Conservation (phyloP, 2,797 vertebrate genomes). For the Cuculus canorus region DNA sequence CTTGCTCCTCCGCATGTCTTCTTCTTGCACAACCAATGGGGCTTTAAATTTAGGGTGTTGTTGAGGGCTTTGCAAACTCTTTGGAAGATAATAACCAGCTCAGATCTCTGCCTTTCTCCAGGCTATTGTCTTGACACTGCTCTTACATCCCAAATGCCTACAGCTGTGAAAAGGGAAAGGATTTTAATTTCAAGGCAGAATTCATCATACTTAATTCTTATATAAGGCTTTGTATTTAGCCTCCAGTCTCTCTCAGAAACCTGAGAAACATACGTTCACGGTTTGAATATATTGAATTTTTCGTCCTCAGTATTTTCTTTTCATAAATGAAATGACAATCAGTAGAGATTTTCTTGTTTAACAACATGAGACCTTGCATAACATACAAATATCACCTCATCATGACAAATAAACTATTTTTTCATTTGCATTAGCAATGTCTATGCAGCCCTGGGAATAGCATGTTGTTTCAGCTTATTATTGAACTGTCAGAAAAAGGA, state of each 20-base stretch:
- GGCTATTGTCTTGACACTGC: neutral
- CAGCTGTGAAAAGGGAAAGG: neutral
- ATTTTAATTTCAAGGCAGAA: neutral
- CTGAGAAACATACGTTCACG: neutral
- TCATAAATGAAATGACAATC: neutral
- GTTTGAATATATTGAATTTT: slow-evolving; percentile 3
- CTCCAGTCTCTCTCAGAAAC: neutral
- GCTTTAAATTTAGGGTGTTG: neutral
- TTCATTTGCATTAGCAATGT: neutral
- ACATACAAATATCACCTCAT: slow-evolving; percentile 1
- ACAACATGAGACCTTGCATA: neutral
- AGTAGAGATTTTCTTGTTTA: slow-evolving; percentile 5
- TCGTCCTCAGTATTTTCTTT: neutral
- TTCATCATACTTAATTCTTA: neutral
- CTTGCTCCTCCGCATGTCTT: fast-evolving
- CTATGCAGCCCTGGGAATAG: neutral
- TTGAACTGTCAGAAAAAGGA: neutral
- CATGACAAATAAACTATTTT: slow-evolving; percentile 15
- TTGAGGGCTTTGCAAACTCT: neutral
- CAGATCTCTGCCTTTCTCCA: neutral
- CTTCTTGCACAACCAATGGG: neutral
- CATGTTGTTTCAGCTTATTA: neutral
- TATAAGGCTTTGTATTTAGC: neutral
- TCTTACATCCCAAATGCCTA: neutral
- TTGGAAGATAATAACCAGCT: neutral